Percentiles rank a stretch among this genome's conserved stretches.
Conservation (phyloP, 2,113 vertebrate species). For the Perca schrenkii region DNA sequence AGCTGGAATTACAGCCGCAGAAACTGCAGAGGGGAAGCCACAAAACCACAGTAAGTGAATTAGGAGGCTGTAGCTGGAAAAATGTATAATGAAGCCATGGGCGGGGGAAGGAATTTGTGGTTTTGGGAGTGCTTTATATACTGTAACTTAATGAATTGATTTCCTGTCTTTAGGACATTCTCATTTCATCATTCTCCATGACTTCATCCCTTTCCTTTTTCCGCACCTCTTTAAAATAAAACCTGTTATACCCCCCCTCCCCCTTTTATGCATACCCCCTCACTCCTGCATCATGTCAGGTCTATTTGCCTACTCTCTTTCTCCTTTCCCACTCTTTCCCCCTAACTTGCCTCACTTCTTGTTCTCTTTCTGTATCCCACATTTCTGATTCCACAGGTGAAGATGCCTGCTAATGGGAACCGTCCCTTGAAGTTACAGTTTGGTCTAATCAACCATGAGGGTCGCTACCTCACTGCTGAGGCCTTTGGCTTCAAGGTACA, state of each 20-base stretch:
- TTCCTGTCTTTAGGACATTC: constrained; percentile 70
- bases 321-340: not conserved
- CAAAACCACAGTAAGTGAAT: constrained; percentile 83
- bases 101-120: constrained; percentile 69
- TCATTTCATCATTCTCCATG: constrained; percentile 69
- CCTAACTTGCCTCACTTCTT: constrained; percentile 9
- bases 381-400: constrained; percentile 60
- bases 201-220: constrained; percentile 52
- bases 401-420: constrained; percentile 94
- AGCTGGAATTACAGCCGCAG: constrained; percentile 75
- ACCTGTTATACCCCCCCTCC: not conserved
- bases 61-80: constrained; percentile 76
- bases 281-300: not conserved
- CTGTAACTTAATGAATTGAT: constrained; percentile 79
- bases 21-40: constrained; percentile 75
- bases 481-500: constrained; percentile 92
- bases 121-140: constrained; percentile 72
- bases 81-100: constrained; percentile 67
- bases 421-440: constrained; percentile 93
- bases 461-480: constrained; percentile 95
- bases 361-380: constrained; percentile 6
- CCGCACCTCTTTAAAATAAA: constrained; percentile 38
- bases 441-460: constrained; percentile 91
- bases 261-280: not conserved
- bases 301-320: not conserved